These are phyloP conservation scores for Pissodes strobi DNA, from an alignment of 1,140 invertebrate genomes.

Conservation along the genomic window DNA sequence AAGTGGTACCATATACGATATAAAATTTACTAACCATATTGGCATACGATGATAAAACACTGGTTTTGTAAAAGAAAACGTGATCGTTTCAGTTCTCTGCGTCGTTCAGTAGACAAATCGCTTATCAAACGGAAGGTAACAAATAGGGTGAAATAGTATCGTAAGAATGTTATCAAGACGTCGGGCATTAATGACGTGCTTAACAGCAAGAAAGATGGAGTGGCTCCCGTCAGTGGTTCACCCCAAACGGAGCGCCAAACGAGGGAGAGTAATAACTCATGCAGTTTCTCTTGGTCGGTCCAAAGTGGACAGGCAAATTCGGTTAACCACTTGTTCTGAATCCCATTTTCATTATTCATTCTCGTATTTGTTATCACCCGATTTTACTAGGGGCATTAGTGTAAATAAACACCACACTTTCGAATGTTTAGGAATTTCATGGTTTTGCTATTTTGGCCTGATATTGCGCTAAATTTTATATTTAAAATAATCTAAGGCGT, in stretches of 20 bases:
- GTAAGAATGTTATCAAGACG: constrained; percentile 49
- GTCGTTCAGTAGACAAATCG: constrained; percentile 17
- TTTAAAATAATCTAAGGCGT: too few species aligned
- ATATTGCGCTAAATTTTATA: too few species aligned
- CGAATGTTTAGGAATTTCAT: too few species aligned
- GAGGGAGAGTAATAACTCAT: constrained; percentile 55
- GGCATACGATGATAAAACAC: background rate
- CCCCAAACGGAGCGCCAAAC: constrained; percentile 63
- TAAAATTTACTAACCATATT: background rate
- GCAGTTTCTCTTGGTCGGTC: constrained; percentile 31
- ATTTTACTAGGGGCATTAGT: too few species aligned
- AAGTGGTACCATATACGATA: background rate
- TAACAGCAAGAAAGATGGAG: constrained; percentile 60
- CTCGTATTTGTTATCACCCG: background rate
- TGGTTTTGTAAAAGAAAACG: background rate
- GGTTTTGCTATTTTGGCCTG: too few species aligned
- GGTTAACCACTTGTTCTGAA: constrained; percentile 28
- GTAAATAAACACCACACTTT: too few species aligned
- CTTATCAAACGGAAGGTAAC: constrained; percentile 41
- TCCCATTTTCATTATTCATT: constrained; percentile 26
- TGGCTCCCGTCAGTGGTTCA: constrained; percentile 60
- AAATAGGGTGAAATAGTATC: constrained; percentile 42
- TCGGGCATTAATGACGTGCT: constrained; percentile 49
- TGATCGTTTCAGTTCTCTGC: background rate
- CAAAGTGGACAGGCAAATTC: constrained; percentile 28